phyloP scores from a whole-genome alignment of 2,797 vertebrate genomes.

The Lycodopsis pacificus region DNA sequence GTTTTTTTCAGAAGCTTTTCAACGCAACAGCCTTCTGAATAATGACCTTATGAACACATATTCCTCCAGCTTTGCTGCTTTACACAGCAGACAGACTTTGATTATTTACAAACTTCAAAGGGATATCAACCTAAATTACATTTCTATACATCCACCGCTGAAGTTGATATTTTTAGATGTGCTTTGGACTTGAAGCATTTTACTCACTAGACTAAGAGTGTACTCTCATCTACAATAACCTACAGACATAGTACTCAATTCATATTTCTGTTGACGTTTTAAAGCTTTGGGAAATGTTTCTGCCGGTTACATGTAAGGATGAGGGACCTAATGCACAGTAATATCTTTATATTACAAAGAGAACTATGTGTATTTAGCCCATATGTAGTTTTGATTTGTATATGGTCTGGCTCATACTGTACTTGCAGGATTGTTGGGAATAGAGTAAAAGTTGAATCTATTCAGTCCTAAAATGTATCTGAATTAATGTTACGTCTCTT shows the following conservation, averaged over 20 bases:
- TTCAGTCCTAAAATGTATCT: background rate
- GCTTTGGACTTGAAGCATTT: background rate
- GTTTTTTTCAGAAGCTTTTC: conserved; percentile 16
- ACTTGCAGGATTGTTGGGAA: background rate
- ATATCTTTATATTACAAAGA: background rate
- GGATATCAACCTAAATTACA: background rate
- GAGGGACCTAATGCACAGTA: background rate
- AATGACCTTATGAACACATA: conserved; percentile 1
- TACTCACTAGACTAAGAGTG: background rate
- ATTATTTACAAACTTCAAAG: conserved; percentile 9
- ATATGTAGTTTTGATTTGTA: background rate
- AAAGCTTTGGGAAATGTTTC: background rate
- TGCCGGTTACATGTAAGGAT: background rate
- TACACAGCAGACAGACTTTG: conserved; percentile 1
- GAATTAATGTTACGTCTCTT: background rate
- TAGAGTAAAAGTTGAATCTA: background rate
- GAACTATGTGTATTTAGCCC: background rate
- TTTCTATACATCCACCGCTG: conserved; percentile 15
- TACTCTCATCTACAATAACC: background rate
- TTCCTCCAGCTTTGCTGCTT: background rate
- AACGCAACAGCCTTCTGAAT: no score
- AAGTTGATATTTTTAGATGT: conserved; percentile 7
- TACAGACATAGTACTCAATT: background rate
- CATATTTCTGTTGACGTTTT: background rate
- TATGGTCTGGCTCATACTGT: background rate